A percentile compares a stretch with the other conserved stretches of the same genome.
Evolutionary conservation across 2,113 vertebrate genomes (phyloP).

Genomic region (Zosterops hypoxanthus): DNA sequence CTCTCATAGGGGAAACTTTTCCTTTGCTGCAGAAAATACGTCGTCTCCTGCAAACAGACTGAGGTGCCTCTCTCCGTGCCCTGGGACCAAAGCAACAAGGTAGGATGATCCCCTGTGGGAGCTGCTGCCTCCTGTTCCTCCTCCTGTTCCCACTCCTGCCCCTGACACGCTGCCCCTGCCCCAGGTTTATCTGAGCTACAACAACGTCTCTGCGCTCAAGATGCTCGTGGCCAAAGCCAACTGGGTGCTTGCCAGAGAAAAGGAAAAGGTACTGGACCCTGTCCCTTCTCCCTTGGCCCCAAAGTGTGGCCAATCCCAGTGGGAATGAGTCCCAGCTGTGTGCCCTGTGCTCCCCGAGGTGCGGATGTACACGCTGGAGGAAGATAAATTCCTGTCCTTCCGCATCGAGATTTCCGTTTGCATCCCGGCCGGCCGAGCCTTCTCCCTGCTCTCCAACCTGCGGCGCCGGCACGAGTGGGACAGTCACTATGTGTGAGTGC

Average conservation of each 20-base stretch:
- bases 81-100: slow-evolving; percentile 97
- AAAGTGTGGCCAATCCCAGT: fast-evolving
- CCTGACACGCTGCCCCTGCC: neutral
- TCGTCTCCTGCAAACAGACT: slow-evolving; percentile 87
- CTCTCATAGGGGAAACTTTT: neutral
- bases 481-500: slow-evolving; percentile 86
- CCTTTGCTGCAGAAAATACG: slow-evolving; percentile 85
- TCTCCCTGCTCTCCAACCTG: slow-evolving; percentile 89
- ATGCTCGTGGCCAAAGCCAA: slow-evolving; percentile 85
- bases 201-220: slow-evolving; percentile 94
- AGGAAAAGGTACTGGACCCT: slow-evolving; percentile 79
- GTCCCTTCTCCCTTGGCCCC: neutral
- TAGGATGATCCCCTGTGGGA: slow-evolving; percentile 23
- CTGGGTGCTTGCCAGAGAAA: slow-evolving; percentile 88
- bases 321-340: fast-evolving
- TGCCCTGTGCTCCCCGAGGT: slow-evolving; percentile 72
- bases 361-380: slow-evolving; percentile 88
- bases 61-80: slow-evolving; percentile 91
- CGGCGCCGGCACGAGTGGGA: slow-evolving; percentile 88
- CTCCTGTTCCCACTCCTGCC: neutral
- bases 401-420: slow-evolving; percentile 85
- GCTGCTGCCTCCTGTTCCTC: neutral
- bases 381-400: slow-evolving; percentile 90
- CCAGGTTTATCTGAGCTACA: slow-evolving; percentile 97
- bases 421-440: slow-evolving; percentile 78